Base-by-base conservation (phyloP, 2,797 vertebrate genomes). In the Salmo trutta region DNA sequence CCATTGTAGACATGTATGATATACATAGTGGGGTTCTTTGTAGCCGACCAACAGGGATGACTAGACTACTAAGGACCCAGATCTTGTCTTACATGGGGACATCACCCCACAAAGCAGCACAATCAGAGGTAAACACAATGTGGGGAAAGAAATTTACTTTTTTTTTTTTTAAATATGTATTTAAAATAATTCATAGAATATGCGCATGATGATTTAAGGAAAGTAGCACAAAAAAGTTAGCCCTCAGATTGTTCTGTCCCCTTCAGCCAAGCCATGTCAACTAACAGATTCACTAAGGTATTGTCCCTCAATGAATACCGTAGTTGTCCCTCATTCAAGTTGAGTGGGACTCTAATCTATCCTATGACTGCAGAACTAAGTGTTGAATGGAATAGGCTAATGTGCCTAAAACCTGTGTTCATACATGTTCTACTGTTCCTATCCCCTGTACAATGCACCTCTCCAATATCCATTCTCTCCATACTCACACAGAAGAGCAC, bases 161-260 rank as follows among this genome's bases (percentile, higher is more conserved):
- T 71, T 90, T 62, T 21, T 17, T 17, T n/a, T 12, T 91, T 89
- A 29, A 1, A 33, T 0, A 33, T 5, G 33, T 92, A 93, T 94
- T 94, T 94, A 94, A 94, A 47, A 92, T 95, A 93, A 95, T 92
- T 94, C 94, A 95, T 94, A 91, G 86, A 90, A 76, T 80, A 89
- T 81, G 67, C 91, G 91, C 91, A 93, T 93, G 93, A 93, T 93
- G 92, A 64, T 41, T 90, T 86, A 79, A 78, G 68, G 76, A 78
- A 83, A 82, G 83, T 85, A 90, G 93, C 93, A 94, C 91, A 93
- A 81, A 84, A 36, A 33, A 77, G 79, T 75, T 72, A n/a, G 71
- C 31, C n/a, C 4, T 74, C 77, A 36, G 15, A 70, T 70, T 66
- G 69, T 80, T 81, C 75, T 71, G 19, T 71, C 31, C 14, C 4